Conservation (phyloP, 2,113 vertebrate species). For the Aix galericulata region DNA sequence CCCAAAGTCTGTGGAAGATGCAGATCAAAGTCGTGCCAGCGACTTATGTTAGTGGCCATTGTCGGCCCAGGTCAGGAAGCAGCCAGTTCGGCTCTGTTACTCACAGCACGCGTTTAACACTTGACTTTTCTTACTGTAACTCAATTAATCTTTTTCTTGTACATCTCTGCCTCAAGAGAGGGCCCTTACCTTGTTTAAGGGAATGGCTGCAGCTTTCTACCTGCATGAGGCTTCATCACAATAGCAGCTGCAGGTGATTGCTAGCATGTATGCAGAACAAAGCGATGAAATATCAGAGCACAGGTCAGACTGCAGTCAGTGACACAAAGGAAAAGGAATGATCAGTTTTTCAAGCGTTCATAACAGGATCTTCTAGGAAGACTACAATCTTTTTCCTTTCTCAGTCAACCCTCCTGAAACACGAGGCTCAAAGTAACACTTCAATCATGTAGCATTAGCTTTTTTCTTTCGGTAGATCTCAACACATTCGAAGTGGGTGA, state of each 20-base stretch:
- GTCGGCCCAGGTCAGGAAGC: not conserved
- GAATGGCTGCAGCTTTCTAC: not conserved
- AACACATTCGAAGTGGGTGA: not conserved
- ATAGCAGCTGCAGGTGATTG: not conserved
- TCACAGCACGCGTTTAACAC: not conserved
- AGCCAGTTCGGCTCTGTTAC: not conserved
- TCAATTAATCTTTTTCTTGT: not conserved
- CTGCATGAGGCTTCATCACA: not conserved
- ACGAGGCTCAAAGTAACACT: not conserved
- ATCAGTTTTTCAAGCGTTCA: not conserved
- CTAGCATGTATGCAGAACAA: not conserved
- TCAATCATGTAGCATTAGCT: not conserved
- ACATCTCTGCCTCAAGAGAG: not conserved
- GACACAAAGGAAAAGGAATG: not conserved
- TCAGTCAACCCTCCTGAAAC: not conserved
- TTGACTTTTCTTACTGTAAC: not conserved
- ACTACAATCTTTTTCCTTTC: not conserved
- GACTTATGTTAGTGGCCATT: not conserved
- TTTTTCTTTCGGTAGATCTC: not conserved
- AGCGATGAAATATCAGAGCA: not conserved
- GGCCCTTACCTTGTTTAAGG: not conserved
- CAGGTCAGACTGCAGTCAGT: accelerated
- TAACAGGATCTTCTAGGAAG: not conserved
- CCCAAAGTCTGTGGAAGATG: not conserved
- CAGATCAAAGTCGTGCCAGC: not conserved